Evolutionary conservation across 2,113 vertebrate genomes (phyloP).

Genomic region (Bubalus kerabau): DNA sequence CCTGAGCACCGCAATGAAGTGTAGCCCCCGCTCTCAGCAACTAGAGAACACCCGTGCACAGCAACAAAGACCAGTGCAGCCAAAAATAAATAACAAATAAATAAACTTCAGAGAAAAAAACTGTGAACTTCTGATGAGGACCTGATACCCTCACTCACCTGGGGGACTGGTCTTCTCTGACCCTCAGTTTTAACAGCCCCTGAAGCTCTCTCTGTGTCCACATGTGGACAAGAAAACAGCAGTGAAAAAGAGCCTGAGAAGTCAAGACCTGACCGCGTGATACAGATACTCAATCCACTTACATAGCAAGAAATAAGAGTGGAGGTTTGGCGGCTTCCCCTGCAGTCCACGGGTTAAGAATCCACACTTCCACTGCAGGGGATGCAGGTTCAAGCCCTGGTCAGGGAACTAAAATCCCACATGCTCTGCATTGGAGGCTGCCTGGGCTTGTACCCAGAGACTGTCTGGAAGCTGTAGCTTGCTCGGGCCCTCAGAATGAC

Average conservation of each 20-base stretch:
- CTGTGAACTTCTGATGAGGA: neutral
- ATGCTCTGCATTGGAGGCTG: too few species aligned
- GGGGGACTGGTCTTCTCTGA: neutral
- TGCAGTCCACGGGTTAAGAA: neutral
- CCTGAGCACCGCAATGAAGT: neutral
- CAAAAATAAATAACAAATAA: neutral
- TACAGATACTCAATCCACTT: neutral
- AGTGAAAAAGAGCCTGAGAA: neutral
- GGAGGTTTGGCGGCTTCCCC: neutral
- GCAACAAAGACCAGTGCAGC: neutral
- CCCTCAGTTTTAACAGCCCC: neutral
- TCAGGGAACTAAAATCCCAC: neutral
- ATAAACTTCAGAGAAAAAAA: neutral
- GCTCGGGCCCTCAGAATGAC: neutral
- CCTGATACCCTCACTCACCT: neutral
- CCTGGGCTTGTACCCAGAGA: neutral
- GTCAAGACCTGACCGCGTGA: neutral
- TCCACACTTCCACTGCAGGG: neutral
- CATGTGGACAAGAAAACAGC: neutral
- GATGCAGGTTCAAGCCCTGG: neutral
- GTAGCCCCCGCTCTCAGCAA: neutral
- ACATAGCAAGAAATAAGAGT: neutral
- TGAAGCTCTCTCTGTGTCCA: neutral
- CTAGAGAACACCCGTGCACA: neutral
- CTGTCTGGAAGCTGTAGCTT: fast-evolving